phyloP scores from a whole-genome alignment of 2,888 invertebrate species.

The Lucinisca nassula region DNA sequence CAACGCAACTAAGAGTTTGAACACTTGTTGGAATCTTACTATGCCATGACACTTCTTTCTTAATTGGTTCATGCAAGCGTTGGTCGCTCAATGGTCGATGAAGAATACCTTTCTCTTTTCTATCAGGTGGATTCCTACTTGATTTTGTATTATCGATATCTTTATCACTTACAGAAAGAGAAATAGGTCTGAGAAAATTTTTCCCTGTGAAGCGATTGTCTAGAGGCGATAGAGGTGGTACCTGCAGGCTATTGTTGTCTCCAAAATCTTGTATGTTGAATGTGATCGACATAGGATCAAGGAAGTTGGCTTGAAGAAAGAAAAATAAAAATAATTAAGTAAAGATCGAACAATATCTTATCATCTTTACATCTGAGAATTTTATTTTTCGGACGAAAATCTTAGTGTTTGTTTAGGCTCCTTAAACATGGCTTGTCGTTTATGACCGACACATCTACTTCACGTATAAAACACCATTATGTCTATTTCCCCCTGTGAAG shows the following conservation, averaged over 20 bases:
- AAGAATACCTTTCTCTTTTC: constrained; percentile 18
- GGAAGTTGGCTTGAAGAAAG: constrained; percentile 51
- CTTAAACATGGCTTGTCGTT: no score
- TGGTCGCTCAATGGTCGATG: constrained; percentile 66
- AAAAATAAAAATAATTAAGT: no score
- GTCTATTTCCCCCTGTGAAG: no score
- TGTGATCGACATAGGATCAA: constrained; percentile 60
- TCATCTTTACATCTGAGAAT: no score
- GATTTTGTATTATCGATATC: not conserved
- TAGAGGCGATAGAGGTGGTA: constrained; percentile 56
- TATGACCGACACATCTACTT: no score
- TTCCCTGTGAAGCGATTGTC: constrained; percentile 37
- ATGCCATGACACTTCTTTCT: constrained; percentile 67
- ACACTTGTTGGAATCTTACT: constrained; percentile 64
- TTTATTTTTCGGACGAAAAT: no score
- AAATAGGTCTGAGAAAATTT: not conserved
- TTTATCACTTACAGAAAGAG: not conserved
- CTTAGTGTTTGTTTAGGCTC: no score
- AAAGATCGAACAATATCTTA: no score
- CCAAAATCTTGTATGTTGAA: constrained; percentile 41
- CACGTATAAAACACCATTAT: no score
- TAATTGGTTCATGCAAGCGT: constrained; percentile 48
- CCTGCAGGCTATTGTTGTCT: constrained; percentile 57
- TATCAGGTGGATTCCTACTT: not conserved
- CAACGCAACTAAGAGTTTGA: constrained; percentile 66